Conservation (phyloP, 2,888 invertebrate species). For the Lycia hirtaria region DNA sequence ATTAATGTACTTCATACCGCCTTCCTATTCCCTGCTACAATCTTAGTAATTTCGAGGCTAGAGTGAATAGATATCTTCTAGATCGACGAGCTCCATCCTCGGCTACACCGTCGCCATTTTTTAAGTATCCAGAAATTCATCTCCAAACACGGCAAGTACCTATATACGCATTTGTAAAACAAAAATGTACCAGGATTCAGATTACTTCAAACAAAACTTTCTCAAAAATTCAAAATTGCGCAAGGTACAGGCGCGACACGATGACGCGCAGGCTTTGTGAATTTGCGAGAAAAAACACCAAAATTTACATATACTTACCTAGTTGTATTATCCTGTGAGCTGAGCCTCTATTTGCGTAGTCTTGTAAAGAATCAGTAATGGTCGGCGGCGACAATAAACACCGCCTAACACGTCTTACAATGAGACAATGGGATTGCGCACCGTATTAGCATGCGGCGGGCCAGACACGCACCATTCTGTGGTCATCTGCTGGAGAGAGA, state of each 20-base stretch:
- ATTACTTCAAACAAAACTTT: neutral
- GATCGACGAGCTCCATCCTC: no score
- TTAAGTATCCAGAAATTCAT: no score
- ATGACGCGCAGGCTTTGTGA: neutral
- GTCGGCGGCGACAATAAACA: conserved; percentile 1
- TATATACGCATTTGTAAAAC: neutral
- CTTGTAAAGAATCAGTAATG: conserved; percentile 11
- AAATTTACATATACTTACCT: neutral
- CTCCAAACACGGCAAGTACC: neutral
- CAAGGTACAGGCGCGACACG: neutral
- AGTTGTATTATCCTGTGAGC: neutral
- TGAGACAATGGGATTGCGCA: conserved; percentile 10
- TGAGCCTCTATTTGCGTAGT: neutral
- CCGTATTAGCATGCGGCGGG: conserved; percentile 4
- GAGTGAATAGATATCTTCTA: no score
- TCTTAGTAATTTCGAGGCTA: no score
- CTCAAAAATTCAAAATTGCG: neutral
- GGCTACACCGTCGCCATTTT: no score
- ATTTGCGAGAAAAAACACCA: neutral
- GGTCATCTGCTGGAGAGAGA: neutral
- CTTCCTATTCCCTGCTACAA: no score
- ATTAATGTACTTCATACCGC: no score
- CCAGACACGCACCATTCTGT: neutral
- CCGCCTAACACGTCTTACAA: conserved; percentile 12
- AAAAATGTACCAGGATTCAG: neutral